phyloP scores from a whole-genome alignment of 2,888 invertebrate genomes.

The Altica lythri region DNA sequence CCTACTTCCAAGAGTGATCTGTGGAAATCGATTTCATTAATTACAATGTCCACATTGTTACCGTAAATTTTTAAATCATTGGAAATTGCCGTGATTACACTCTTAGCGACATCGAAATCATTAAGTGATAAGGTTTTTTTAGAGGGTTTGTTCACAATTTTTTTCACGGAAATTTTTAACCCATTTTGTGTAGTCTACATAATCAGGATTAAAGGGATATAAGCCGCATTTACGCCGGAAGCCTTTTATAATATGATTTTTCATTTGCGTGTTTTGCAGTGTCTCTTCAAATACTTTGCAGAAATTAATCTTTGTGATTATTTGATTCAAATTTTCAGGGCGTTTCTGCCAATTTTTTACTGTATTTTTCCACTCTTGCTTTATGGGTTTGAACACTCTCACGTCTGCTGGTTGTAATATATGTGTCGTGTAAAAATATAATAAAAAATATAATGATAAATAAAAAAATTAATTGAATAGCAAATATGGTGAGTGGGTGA shows the following conservation, averaged over 20 bases:
- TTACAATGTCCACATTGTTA: neutral
- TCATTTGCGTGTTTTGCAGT: neutral
- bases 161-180: too few relatives aligned
- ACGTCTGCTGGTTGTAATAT: slow-evolving; percentile 44
- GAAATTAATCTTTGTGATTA: neutral
- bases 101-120: neutral
- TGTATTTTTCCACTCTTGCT: neutral
- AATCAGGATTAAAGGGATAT: neutral
- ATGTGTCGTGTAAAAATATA: slow-evolving; percentile 41
- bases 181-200: too few relatives aligned
- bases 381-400: too few relatives aligned
- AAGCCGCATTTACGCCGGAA: neutral
- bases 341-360: neutral
- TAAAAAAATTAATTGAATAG: too few relatives aligned
- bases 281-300: neutral
- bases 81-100: neutral
- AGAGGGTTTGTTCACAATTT: too few relatives aligned
- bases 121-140: neutral
- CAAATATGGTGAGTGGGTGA: too few relatives aligned
- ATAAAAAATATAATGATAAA: too few relatives aligned
- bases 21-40: neutral
- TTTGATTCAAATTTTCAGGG: neutral
- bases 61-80: neutral
- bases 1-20: neutral
- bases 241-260: neutral